These are phyloP conservation scores for Augiades crinisus DNA, from an alignment of 2,888 invertebrate species.

Conservation along the genomic window DNA sequence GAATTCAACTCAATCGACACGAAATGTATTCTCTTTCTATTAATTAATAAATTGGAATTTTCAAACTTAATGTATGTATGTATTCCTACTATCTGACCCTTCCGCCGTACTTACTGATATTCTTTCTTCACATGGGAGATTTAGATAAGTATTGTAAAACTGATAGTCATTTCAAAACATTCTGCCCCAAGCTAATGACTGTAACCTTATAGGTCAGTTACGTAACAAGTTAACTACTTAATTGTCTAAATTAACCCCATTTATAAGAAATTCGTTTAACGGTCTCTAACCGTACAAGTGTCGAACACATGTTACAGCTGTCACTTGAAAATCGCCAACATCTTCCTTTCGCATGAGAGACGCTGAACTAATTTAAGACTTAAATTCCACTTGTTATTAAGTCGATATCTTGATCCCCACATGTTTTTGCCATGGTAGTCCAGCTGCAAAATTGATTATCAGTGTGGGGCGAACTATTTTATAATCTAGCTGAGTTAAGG, in stretches of 20 bases:
- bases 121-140: not conserved
- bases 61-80: too few relatives aligned
- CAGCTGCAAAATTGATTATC: conserved; percentile 57
- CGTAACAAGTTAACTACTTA: not conserved
- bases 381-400: conserved; percentile 24
- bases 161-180: not conserved
- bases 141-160: too few relatives aligned
- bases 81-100: too few relatives aligned
- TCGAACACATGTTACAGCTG: conserved; percentile 18
- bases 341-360: conserved; percentile 7
- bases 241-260: conserved; percentile 1
- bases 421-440: conserved; percentile 46
- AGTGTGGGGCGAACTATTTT: conserved; percentile 48
- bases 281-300: conserved; percentile 21
- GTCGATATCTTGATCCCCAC: conserved; percentile 41
- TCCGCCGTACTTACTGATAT: not conserved
- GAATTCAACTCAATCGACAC: too few relatives aligned
- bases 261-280: conserved; percentile 13
- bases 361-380: conserved; percentile 31
- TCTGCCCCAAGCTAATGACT: not conserved
- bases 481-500: conserved; percentile 52
- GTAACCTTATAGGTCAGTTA: not conserved
- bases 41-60: too few relatives aligned
- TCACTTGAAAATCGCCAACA: conserved; percentile 3
- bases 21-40: too few relatives aligned